Base-by-base conservation (phyloP, 2,888 invertebrate genomes). In the Blera fallax region DNA sequence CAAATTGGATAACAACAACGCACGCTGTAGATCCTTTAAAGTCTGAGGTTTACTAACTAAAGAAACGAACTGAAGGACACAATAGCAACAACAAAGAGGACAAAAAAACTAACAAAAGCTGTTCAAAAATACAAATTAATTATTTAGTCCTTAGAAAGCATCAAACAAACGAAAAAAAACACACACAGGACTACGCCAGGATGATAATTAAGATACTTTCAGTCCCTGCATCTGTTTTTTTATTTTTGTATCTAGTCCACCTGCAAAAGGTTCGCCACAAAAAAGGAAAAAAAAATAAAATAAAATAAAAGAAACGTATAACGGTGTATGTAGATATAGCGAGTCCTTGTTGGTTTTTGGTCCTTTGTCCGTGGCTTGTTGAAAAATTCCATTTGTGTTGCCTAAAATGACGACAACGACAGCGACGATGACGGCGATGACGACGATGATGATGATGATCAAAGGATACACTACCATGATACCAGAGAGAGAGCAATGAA, bases 381-480 rank as follows among this genome's bases (percentile, higher is more conserved):
- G 18, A 45, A 56, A 56, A 34, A 56, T 37, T 32, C 58, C 37
- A 58, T 58, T 58, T 58, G 58, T 58, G 37, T 37, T 58, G 3
- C 14, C 10, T 18, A 10, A 29, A 54, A n/a, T n/a, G n/a, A n/a
- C n/a, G n/a, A n/a, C n/a, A n/a, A n/a, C n/a, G n/a, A n/a, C n/a
- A n/a, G n/a, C n/a, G n/a, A n/a, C n/a, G n/a, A n/a, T n/a, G n/a
- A n/a, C n/a, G n/a, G n/a, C n/a, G n/a, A n/a, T n/a, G n/a, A n/a
- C n/a, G n/a, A n/a, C 18, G 50, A 50, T 27, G 34, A 34, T 58
- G 58, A 37, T 34, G 58, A 37, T 58, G 58, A 58, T 58, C 58
- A 58, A 58, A 58, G 58, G 37, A 58, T 34, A n/a, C n/a, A n/a
- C n/a, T n/a, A 18, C 32, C 32, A 52, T 52, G 11, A 21, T 24